phyloP scores from a whole-genome alignment of 1,140 invertebrate genomes.

The Platyscapa corneri region DNA sequence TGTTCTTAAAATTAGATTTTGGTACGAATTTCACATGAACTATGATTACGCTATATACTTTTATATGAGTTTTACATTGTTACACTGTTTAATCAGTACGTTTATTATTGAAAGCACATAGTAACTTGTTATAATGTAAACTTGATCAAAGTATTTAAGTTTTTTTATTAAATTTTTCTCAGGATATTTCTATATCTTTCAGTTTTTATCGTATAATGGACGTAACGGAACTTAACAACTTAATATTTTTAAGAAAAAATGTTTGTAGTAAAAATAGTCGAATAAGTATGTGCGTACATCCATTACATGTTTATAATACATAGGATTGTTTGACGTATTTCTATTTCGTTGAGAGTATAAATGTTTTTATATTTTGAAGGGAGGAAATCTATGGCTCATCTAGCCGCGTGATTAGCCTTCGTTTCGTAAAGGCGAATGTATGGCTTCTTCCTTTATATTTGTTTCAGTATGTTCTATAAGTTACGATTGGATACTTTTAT shows the following conservation, averaged over 20 bases:
- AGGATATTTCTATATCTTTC: neutral
- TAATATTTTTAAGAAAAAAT: too few species aligned
- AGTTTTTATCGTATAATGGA: neutral
- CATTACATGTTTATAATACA: neutral
- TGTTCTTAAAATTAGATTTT: too few species aligned
- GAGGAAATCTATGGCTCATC: constrained; percentile 8
- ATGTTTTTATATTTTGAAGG: neutral
- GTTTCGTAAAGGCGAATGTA: constrained; percentile 39
- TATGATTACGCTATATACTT: too few species aligned
- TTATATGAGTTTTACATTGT: too few species aligned
- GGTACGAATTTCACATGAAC: too few species aligned
- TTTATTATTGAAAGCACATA: too few species aligned
- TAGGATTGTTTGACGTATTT: neutral
- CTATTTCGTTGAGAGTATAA: neutral
- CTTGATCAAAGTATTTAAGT: too few species aligned
- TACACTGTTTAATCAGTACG: too few species aligned
- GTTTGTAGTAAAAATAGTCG: too few species aligned
- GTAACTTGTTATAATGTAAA: too few species aligned
- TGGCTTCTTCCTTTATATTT: neutral
- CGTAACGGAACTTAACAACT: too few species aligned
- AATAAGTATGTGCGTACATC: neutral
- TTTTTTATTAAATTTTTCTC: too few species aligned
- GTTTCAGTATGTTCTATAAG: neutral
- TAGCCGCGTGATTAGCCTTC: neutral
- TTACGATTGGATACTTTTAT: neutral